A percentile compares a stretch with the other conserved stretches of the same genome.
Evolutionary conservation across 2,888 invertebrate species (phyloP).

Genomic region (Prostheceraeus crozeri): DNA sequence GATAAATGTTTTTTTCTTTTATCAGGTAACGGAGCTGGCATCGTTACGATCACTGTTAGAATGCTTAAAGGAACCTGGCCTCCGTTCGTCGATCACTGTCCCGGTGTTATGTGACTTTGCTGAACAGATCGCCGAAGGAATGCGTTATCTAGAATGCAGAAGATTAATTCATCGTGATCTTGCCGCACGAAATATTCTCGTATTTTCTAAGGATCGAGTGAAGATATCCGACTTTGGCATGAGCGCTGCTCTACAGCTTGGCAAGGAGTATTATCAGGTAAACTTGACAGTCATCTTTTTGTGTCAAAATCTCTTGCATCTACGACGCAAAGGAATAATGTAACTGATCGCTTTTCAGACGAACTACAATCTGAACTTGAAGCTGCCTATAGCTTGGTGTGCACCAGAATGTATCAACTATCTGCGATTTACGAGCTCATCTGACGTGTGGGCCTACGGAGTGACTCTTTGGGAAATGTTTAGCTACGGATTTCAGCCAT

Average conservation of each 20-base stretch:
- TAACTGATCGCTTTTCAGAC: no score
- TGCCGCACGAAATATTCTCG: slow-evolving; percentile 92
- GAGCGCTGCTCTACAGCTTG: slow-evolving; percentile 85
- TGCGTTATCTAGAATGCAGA: slow-evolving; percentile 91
- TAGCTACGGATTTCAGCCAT: slow-evolving; percentile 94
- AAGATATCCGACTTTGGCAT: slow-evolving; percentile 97
- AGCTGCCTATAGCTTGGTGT: slow-evolving; percentile 96
- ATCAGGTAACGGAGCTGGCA: slow-evolving; percentile 82
- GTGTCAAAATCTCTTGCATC: no score
- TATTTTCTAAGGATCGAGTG: slow-evolving; percentile 84
- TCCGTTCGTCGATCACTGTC: slow-evolving; percentile 82
- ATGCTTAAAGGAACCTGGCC: slow-evolving; percentile 83
- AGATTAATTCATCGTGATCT: slow-evolving; percentile 92
- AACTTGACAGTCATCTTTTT: no score
- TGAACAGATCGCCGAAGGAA: slow-evolving; percentile 89
- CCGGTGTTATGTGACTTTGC: slow-evolving; percentile 87
- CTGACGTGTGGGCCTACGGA: slow-evolving; percentile 96
- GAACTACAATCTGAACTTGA: slow-evolving; percentile 90
- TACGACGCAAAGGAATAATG: no score
- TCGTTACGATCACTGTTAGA: slow-evolving; percentile 85
- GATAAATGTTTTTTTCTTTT: slow-evolving; percentile 29
- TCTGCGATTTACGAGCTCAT: slow-evolving; percentile 85
- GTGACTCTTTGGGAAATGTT: slow-evolving; percentile 99
- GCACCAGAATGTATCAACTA: slow-evolving; percentile 95
- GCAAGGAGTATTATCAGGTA: slow-evolving; percentile 65